A percentile compares a stretch with the other conserved stretches of the same genome.
Conservation (phyloP, 2,113 vertebrate species). For the Paraplagusia blochii region DNA sequence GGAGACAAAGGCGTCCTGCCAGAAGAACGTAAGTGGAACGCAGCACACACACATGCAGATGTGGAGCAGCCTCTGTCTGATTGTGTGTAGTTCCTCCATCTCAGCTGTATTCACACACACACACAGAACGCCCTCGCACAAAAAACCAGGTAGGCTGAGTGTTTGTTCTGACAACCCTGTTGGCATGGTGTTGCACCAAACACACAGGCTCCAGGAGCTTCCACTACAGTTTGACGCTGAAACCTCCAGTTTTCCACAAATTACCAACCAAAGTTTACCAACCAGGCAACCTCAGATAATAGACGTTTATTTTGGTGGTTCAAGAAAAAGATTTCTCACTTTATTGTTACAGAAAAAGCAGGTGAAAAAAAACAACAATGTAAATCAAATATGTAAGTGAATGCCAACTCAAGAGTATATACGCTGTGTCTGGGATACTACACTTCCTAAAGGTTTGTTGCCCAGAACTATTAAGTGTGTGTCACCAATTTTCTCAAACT, state of each 20-base stretch:
- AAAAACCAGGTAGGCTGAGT: constrained; percentile 17
- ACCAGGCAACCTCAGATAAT: constrained; percentile 34
- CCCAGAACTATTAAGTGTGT: too few species aligned
- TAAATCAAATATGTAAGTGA: too few species aligned
- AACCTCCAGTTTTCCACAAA: constrained; percentile 29
- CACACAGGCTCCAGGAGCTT: constrained; percentile 23
- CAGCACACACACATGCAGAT: constrained; percentile 40
- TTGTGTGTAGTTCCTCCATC: not conserved
- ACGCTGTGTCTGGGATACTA: too few species aligned
- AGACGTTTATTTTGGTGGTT: constrained; percentile 36
- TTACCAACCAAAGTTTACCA: not conserved
- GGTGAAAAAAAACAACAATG: too few species aligned
- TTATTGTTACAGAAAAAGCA: constrained; percentile 15
- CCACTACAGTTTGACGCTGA: constrained; percentile 10
- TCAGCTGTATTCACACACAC: constrained; percentile 12
- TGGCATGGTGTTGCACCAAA: constrained; percentile 16
- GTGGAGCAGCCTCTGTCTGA: constrained; percentile 29
- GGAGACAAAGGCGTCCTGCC: constrained; percentile 60
- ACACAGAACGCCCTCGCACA: constrained; percentile 13
- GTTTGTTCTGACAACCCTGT: constrained; percentile 28
- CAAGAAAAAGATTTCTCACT: constrained; percentile 4
- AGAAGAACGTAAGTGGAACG: constrained; percentile 62
- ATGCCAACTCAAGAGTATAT: too few species aligned
- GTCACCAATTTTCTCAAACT: too few species aligned
- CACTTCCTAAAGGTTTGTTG: too few species aligned